Base-by-base conservation (phyloP, 2,888 invertebrate genomes). In the Melanostoma mellinum region DNA sequence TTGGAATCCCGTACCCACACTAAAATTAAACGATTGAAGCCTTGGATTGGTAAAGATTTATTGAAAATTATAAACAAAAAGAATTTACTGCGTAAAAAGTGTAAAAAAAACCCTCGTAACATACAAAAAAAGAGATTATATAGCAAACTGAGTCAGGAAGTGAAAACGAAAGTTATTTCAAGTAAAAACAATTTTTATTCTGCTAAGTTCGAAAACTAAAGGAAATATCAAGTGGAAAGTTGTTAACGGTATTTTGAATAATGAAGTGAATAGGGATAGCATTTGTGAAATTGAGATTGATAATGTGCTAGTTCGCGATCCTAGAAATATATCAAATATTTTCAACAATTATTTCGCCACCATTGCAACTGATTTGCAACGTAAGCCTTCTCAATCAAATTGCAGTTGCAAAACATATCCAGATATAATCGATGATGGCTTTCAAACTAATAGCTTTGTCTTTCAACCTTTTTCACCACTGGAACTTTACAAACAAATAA, bases 151-250 rank as follows among this genome's bases (percentile, higher is more conserved):
- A 44, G 53, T 40, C 35, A 46, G n/a, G 55, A 44, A 6, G 53
- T 68, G 4, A 71, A 69, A 71, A 65, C 40, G 30, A 9, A 63
- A 38, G 48, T 63, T 33, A 32, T 40, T 5, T 4, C 8, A 33
- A 32, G 63, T 55, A 9, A 20, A 30, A 65, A 77, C 52, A 65
- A 36, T 6, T 63, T 42, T 50, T 77, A 50, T n/a, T 50, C 65
- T 10, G 32, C 61, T 40, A 68, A 69, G 20, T 30, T 69, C 6
- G 30, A 60, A 35, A 40, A 50, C 6, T 65, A 67, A 8, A 32
- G 58, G 74, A 0, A 65, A 65, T 46, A 30, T 75, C 8, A 67
- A 67, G 42, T 68, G 42, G 68, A 76, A 61, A 55, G 68, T 68
- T 8, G 53, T 68, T 20, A 60, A 75, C 32, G 33, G n/a, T 10